A percentile compares a stretch with the other conserved stretches of the same genome.
Conservation (phyloP, 92 coral and sea anemone genomes). For the Epizoanthus stellaris region DNA sequence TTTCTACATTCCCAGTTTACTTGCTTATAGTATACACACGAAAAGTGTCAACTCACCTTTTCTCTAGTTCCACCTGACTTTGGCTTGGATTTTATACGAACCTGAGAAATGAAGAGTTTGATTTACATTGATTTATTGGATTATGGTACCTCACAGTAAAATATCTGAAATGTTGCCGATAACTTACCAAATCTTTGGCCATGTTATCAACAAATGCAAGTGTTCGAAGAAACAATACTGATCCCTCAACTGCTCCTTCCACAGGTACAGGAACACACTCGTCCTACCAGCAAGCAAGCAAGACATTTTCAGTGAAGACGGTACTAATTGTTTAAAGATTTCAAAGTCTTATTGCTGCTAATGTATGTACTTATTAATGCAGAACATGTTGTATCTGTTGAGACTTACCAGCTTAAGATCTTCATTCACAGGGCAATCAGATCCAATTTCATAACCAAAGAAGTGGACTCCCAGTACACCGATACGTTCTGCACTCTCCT, state of each 20-base stretch:
- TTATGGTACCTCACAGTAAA: too few relatives aligned
- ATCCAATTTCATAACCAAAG: conserved; percentile 89
- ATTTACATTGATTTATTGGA: not conserved
- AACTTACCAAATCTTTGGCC: conserved; percentile 93
- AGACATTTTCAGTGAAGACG: not conserved
- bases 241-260: conserved; percentile 71
- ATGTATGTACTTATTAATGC: not conserved
- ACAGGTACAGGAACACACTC: conserved; percentile 74
- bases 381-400: not conserved
- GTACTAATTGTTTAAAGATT: not conserved
- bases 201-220: conserved; percentile 89
- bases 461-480: conserved; percentile 94
- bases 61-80: conserved; percentile 63
- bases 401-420: conserved; percentile 73
- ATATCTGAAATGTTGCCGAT: not conserved
- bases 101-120: conserved; percentile 10
- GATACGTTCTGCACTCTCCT: conserved; percentile 82
- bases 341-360: not conserved
- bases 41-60: conserved; percentile 55
- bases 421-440: conserved; percentile 75
- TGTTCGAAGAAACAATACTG: conserved; percentile 83
- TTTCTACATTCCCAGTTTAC: not conserved
- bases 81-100: conserved; percentile 54
- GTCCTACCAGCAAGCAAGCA: conserved; percentile 57
- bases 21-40: not conserved